These are phyloP conservation scores for Rousettus madagascariensis DNA, from an alignment of 2,797 vertebrate species.

Conservation along the genomic window DNA sequence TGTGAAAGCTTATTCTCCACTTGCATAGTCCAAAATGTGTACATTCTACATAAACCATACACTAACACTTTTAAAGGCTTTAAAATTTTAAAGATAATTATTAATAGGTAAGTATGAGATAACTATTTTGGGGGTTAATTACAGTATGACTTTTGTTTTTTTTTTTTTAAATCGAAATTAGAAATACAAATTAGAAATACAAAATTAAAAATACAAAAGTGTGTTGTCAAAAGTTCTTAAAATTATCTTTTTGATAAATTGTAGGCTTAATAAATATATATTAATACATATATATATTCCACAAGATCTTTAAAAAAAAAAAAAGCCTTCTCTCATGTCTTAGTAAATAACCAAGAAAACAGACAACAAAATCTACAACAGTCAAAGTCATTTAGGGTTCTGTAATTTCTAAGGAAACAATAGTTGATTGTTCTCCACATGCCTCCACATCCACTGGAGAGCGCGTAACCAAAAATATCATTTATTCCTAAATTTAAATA, in stretches of 20 bases:
- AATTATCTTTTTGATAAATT: neutral
- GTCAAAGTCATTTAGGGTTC: neutral
- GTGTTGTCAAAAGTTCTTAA: neutral
- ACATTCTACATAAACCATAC: neutral
- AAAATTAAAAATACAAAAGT: neutral
- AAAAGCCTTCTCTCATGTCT: no score
- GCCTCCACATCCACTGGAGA: neutral
- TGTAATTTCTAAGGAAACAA: neutral
- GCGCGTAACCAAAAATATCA: neutral
- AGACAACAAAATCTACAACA: neutral
- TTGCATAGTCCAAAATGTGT: neutral
- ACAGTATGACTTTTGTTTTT: neutral
- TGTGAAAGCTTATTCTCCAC: neutral
- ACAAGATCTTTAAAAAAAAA: neutral
- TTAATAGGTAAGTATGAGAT: neutral
- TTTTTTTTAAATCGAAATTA: neutral
- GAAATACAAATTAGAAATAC: neutral
- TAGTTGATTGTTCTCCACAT: neutral
- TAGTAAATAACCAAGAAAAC: neutral
- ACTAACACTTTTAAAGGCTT: neutral
- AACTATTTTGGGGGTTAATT: neutral
- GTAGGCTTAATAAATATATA: neutral
- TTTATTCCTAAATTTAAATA: slow-evolving; percentile 75
- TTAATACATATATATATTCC: no score
- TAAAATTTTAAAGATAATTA: neutral